These are phyloP conservation scores for Ceriagrion tenellum DNA, from an alignment of 2,888 invertebrate genomes.

Conservation along the genomic window DNA sequence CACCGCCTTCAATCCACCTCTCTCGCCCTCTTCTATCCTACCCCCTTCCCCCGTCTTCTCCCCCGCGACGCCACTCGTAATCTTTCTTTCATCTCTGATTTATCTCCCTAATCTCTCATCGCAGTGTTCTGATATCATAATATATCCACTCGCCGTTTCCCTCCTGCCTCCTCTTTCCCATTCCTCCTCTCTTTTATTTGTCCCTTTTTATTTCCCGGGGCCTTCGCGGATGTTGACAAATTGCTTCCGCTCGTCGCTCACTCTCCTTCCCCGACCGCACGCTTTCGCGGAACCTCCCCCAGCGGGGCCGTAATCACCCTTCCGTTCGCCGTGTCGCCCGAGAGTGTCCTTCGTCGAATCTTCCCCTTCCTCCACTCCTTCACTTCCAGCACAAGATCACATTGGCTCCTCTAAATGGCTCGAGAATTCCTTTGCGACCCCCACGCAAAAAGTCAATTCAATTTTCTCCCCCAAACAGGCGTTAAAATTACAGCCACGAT, in stretches of 20 bases:
- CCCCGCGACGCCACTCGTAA: background rate
- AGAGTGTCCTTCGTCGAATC: too few relatives aligned
- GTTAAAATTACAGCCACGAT: too few relatives aligned
- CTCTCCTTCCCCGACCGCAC: background rate
- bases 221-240: background rate
- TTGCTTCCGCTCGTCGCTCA: constrained; percentile 13
- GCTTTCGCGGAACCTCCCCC: background rate
- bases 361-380: too few relatives aligned
- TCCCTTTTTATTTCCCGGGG: background rate
- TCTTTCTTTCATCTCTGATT: constrained; percentile 16
- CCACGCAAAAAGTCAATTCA: background rate
- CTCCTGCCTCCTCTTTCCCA: background rate
- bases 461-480: background rate
- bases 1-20: background rate
- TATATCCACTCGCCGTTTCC: background rate
- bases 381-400: too few relatives aligned
- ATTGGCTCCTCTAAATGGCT: background rate
- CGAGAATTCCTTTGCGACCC: background rate
- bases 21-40: background rate
- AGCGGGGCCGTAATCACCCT: background rate
- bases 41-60: background rate
- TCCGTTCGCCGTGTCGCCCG: too few relatives aligned
- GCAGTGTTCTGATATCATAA: constrained; percentile 1
- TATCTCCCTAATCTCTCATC: constrained; percentile 31
- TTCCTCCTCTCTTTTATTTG: background rate